Percentiles rank a stretch among this genome's conserved stretches.
Conservation (phyloP, 2,113 vertebrate species). For the Crotalus horridus region DNA sequence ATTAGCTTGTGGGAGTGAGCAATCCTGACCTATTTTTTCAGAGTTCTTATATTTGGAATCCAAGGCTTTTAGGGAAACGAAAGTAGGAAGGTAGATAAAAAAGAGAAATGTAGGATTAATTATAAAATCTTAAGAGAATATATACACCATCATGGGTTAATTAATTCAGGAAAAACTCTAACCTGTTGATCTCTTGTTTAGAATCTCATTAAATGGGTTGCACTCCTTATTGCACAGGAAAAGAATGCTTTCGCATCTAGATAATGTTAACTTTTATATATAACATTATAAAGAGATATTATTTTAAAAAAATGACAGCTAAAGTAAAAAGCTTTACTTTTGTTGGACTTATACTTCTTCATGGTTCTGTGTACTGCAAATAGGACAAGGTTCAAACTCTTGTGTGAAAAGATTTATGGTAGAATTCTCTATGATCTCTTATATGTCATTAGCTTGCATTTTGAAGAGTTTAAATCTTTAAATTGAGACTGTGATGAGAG, state of each 20-base stretch:
- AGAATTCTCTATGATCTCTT: not conserved
- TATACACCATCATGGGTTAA: not conserved
- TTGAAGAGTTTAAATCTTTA: not conserved
- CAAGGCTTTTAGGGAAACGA: not conserved
- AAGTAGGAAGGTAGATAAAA: not conserved
- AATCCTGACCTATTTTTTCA: not conserved
- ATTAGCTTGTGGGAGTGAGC: not conserved
- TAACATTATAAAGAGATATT: not conserved
- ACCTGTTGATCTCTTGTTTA: not conserved
- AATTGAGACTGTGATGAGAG: slow-evolving; percentile 8
- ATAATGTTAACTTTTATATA: not conserved
- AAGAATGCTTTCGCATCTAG: not conserved
- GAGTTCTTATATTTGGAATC: not conserved
- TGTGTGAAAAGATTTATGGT: not conserved
- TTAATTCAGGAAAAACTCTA: not conserved
- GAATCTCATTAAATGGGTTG: not conserved
- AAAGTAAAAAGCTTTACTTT: not conserved
- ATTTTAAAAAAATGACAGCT: not conserved
- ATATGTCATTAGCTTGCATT: not conserved
- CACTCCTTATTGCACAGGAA: not conserved
- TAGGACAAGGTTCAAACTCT: not conserved
- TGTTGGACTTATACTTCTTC: not conserved
- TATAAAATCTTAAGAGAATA: not conserved
- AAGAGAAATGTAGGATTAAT: not conserved
- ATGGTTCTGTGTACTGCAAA: not conserved